Evolutionary conservation across 2,113 vertebrate species (phyloP), one percentile per base, ranked within the genome.

Genomic region (Eretmochelys imbricata): DNA sequence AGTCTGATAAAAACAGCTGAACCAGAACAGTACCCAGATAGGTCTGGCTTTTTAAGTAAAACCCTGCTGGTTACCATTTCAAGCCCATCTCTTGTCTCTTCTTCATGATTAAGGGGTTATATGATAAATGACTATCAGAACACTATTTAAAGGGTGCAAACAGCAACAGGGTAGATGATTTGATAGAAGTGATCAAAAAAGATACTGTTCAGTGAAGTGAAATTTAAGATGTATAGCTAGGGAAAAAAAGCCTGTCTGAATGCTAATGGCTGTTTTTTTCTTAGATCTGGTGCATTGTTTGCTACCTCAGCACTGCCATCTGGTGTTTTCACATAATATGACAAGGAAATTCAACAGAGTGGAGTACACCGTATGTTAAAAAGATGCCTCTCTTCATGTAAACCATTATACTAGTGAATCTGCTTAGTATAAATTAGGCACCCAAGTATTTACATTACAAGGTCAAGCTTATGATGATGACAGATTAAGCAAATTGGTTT

Each of bases 221-320:
- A 35, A 65, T 65, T 65, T 65, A 65, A 65, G 16, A 35, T n/a
- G 12, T 11, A 65, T 65, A 65, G 11, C 62, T 35, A 65, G 35
- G 10, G 11, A n/a, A 65, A 65, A 35, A 65, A 89, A 94, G 85
- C 2, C 5, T 42, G 6, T 29, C n/a, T 46, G 25, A 5, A 0
- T 11, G 78, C 11, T 2, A 69, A 10, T 24, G 25, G 5, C 10
- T 20, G 24, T 13, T 53, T n/a, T n/a, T 2, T 7, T 8, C 13
- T 20, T 10, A 9, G 4, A 13, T 3, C 1, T 35, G 24, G 3
- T 35, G 19, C 0, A 1, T 8, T n/a, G 49, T 35, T 59, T 50
- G 14, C 27, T 82, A 50, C 31, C 20, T 57, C 13, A 17, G 84
- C 94, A 89, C 85, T 97, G 93, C 93, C 93, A 94, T 57, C 95